Evolutionary conservation across 2,113 vertebrate genomes (phyloP), one percentile per base, ranked within the genome.

Genomic region (Psittacara wagleri): DNA sequence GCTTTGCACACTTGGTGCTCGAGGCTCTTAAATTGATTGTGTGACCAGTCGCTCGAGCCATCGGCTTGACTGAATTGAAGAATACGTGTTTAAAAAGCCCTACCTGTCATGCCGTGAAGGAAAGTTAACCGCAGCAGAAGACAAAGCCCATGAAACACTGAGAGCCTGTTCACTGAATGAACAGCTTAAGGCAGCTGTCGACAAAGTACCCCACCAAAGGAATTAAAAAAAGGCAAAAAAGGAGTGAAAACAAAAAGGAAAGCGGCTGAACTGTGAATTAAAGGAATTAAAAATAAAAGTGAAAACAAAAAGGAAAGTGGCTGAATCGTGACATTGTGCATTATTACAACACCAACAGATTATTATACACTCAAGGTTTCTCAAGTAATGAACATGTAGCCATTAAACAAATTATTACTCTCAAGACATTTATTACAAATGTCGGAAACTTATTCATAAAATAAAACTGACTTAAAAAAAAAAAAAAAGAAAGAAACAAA

Each of bases 371-470:
- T 98, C 95, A 92, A 96, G 96, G 91, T 95, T 96, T 97, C 97
- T 91, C 95, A 95, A 98, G 97, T 97, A 97, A 98, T 96, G 96
- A 98, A 97, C 97, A 94, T 95, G 97, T 97, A 98, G 97, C 95
- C 97, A 95, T 92, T 97, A 97, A 97, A 97, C 97, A 97, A 97
- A 98, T 97, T 97, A 97, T 98, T 98, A 98, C 97, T 98, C 97
- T 97, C 95, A 97, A 98, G 97, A 98, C 98, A 98, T 98, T 98
- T 98, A 98, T 98, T 98, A 98, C 98, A 98, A 98, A 98, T 98
- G 98, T 97, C 98, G 97, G 91, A 98, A 98, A 98, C 97, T 97
- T 98, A 97, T 95, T 97, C 93, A 97, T 98, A 98, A 97, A 98
- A 98, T 97, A 98, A 98, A 98, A 98, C 64, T 88, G 96, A 97